These are phyloP conservation scores for Asteroscopus sphinx DNA, from an alignment of 2,888 invertebrate species.

Conservation along the genomic window DNA sequence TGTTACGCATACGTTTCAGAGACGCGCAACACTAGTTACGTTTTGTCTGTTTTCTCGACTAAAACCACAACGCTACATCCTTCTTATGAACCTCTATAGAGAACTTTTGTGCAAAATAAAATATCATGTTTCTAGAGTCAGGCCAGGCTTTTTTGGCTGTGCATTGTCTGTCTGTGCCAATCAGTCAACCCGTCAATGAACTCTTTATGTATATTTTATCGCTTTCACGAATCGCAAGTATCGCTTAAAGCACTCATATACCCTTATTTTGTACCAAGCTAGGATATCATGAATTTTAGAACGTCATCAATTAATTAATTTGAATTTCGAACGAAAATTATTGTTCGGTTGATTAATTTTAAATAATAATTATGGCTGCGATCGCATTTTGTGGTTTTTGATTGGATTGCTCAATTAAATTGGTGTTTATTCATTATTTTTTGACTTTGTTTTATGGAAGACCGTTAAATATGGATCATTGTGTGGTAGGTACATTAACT, in stretches of 20 bases:
- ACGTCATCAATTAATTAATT: constrained; percentile 67
- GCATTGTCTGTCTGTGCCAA: no score
- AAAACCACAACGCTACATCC: no score
- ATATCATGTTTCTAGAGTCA: no score
- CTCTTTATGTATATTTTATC: no score
- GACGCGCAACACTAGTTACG: no score
- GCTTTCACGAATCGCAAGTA: constrained; percentile 14
- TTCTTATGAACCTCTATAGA: no score
- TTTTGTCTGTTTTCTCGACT: no score
- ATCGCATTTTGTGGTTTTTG: constrained; percentile 39
- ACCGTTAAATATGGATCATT: constrained; percentile 16
- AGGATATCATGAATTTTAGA: constrained; percentile 65
- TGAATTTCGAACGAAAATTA: constrained; percentile 52
- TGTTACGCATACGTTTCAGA: no score
- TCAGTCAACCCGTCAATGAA: no score
- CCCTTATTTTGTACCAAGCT: constrained; percentile 19
- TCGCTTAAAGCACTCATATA: constrained; percentile 6
- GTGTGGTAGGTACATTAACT: neutral
- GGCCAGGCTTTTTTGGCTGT: no score
- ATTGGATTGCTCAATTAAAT: constrained; percentile 45
- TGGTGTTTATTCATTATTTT: constrained; percentile 23
- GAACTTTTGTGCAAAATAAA: no score
- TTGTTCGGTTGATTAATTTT: constrained; percentile 63
- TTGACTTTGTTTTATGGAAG: constrained; percentile 16
- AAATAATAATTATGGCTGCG: constrained; percentile 55